Conservation (phyloP, 2,113 vertebrate genomes). For the Odocoileus virginianus region DNA sequence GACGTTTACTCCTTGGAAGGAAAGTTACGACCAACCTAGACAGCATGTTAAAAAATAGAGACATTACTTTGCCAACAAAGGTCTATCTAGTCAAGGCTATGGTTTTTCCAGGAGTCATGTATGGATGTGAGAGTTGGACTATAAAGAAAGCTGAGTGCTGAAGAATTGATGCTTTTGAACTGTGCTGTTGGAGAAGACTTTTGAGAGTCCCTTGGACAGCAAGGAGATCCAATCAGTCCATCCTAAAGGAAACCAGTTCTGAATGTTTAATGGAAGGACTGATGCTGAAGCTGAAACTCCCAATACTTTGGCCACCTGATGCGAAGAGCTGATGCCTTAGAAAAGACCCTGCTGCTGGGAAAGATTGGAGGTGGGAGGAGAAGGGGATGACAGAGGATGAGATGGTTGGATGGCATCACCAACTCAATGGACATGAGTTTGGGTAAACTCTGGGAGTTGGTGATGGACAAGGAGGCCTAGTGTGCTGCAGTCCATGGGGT, state of each 20-base stretch:
- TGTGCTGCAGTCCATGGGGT: not conserved
- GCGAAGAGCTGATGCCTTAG: fast-evolving
- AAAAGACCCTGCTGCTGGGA: not conserved
- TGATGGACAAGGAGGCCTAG: not conserved
- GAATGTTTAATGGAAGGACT: not conserved
- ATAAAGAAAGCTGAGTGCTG: not conserved
- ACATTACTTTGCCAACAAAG: not conserved
- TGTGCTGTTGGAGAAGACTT: not conserved
- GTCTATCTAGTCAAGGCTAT: not conserved
- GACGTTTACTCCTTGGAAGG: not conserved
- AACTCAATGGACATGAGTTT: not conserved
- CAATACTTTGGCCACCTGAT: not conserved
- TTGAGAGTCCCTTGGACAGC: not conserved
- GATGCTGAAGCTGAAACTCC: not conserved
- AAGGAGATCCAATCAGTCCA: not conserved
- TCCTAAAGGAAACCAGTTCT: not conserved
- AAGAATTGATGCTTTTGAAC: not conserved
- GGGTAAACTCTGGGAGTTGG: not conserved
- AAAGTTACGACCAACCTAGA: not conserved
- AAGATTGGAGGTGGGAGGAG: not conserved
- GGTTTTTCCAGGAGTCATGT: not conserved
- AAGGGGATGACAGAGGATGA: not conserved
- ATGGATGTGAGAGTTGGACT: not conserved
- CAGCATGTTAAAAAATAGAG: not conserved
- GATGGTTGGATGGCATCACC: not conserved